Conservation (phyloP, 2,113 vertebrate species). For the Smithornis capensis region DNA sequence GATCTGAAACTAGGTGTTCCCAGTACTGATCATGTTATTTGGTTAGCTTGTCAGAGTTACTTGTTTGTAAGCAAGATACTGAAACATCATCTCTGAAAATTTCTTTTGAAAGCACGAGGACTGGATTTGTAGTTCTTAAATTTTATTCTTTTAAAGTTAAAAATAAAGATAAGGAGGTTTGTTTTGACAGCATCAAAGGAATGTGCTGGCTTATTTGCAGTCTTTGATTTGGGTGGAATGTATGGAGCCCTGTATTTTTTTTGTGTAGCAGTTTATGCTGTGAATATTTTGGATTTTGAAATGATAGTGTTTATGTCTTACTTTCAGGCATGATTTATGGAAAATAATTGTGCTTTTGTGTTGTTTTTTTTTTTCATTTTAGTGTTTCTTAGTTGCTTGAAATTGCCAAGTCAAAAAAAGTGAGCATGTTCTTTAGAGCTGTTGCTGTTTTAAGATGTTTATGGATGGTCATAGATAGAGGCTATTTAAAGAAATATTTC, state of each 20-base stretch:
- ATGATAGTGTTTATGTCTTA: background rate
- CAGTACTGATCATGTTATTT: background rate
- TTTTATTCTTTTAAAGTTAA: constrained; percentile 61
- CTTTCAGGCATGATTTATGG: constrained; percentile 7
- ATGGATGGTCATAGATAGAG: background rate
- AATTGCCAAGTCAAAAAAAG: background rate
- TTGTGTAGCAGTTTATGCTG: constrained; percentile 25
- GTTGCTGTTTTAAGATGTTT: background rate
- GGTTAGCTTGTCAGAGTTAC: constrained; percentile 23
- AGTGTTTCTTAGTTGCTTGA: background rate
- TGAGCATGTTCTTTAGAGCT: background rate
- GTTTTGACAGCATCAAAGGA: constrained; percentile 60
- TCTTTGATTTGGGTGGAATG: constrained; percentile 49
- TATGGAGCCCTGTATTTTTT: background rate
- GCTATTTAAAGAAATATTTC: background rate
- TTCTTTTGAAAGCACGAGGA: constrained; percentile 54
- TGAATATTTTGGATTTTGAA: constrained; percentile 30
- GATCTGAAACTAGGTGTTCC: constrained; percentile 1
- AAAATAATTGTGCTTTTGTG: background rate
- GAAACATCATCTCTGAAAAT: constrained; percentile 11
- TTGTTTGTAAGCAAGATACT: constrained; percentile 37
- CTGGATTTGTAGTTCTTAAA: constrained; percentile 52
- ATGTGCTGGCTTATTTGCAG: constrained; percentile 54
- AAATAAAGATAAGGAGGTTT: constrained; percentile 59
- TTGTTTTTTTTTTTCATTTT: background rate